Conservation (phyloP, 1,140 invertebrate species). For the Leptopilina clavipes region DNA sequence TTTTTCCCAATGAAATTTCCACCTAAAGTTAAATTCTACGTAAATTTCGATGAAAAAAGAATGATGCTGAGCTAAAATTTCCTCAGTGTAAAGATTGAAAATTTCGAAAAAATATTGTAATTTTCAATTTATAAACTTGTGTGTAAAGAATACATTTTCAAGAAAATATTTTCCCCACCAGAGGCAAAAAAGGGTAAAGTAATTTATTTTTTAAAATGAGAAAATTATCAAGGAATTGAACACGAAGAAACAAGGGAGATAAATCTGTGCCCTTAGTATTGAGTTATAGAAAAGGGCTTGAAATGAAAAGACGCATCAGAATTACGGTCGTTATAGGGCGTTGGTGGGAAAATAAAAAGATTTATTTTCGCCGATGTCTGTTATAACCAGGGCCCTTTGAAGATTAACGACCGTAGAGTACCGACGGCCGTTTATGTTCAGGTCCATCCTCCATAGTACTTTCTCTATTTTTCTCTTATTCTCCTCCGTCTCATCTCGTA, state of each 20-base stretch:
- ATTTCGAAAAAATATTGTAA: too few species aligned
- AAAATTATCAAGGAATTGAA: not conserved
- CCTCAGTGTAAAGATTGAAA: too few species aligned
- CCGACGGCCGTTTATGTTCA: slow-evolving; percentile 21
- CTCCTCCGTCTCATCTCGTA: too few species aligned
- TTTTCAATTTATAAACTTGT: too few species aligned
- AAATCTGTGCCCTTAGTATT: slow-evolving; percentile 3
- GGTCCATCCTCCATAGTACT: slow-evolving; percentile 9
- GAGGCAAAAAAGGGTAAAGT: too few species aligned
- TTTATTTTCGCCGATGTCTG: slow-evolving; percentile 31
- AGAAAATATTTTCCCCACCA: too few species aligned
- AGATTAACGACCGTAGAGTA: slow-evolving; percentile 31
- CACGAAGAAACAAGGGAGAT: not conserved
- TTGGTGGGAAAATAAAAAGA: slow-evolving; percentile 27
- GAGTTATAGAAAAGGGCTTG: slow-evolving; percentile 9
- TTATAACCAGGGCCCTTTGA: slow-evolving; percentile 21
- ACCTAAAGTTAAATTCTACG: too few species aligned
- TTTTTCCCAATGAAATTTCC: too few species aligned
- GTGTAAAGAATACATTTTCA: too few species aligned
- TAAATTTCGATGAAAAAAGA: too few species aligned
- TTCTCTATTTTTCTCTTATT: slow-evolving; percentile 11
- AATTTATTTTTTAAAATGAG: not conserved
- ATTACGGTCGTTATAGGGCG: slow-evolving; percentile 9
- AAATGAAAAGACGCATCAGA: slow-evolving; percentile 1
- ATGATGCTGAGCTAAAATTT: too few species aligned